Percentiles rank a stretch among this genome's conserved stretches.
phyloP scores from a whole-genome alignment of 2,888 invertebrate genomes.

The Chrysodeixis includens region DNA sequence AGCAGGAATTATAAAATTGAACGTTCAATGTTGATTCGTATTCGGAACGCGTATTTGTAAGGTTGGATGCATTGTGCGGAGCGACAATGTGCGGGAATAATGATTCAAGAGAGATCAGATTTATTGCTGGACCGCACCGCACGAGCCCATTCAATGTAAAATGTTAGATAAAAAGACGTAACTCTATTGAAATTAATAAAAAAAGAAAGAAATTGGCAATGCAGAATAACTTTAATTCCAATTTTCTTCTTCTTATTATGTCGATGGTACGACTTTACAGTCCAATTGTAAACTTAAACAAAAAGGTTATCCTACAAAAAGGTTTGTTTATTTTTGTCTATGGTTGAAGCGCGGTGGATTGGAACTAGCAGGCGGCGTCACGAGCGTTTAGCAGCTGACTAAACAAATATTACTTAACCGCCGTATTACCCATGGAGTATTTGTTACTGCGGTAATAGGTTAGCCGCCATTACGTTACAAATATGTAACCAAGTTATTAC shows the following conservation, averaged over 20 bases:
- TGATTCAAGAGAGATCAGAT: slow-evolving; percentile 52
- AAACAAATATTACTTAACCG: slow-evolving; percentile 48
- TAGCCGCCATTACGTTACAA: slow-evolving; percentile 17
- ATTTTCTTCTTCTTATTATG: no score
- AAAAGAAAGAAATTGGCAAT: no score
- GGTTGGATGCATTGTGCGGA: slow-evolving; percentile 40
- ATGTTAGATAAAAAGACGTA: slow-evolving; percentile 28
- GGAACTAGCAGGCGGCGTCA: slow-evolving; percentile 29
- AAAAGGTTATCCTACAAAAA: neutral
- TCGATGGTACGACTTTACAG: no score
- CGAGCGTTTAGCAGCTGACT: slow-evolving; percentile 45
- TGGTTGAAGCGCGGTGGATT: slow-evolving; percentile 11
- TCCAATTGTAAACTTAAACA: neutral
- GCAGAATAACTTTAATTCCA: no score
- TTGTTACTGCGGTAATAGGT: slow-evolving; percentile 23
- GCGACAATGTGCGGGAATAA: slow-evolving; percentile 39
- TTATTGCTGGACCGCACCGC: slow-evolving; percentile 33
- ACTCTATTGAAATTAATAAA: no score
- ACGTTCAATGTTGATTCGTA: slow-evolving; percentile 32
- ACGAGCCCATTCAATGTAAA: slow-evolving; percentile 37
- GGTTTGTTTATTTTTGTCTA: neutral
- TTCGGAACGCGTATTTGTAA: slow-evolving; percentile 37
- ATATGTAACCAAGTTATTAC: slow-evolving; percentile 6
- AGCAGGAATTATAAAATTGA: slow-evolving; percentile 23
- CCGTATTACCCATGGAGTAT: slow-evolving; percentile 16